Evolutionary conservation across 92 coral and sea anemone genomes (phyloP), one percentile per base, ranked within the genome.

Genomic region (Actinernus sp.): DNA sequence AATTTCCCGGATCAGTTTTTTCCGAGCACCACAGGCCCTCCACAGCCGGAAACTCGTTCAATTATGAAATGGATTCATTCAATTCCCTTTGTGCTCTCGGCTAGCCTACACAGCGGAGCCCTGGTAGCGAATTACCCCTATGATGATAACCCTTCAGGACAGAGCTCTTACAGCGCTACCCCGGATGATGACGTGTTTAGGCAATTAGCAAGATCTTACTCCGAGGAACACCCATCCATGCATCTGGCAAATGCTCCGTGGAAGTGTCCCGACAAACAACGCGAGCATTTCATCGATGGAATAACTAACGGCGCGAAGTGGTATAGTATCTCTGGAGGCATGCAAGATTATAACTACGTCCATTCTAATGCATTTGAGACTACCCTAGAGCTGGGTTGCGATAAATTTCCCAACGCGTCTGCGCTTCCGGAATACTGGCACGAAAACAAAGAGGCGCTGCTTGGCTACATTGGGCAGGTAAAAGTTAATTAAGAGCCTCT

Each of bases 181-280:
- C 99, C 99, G 7, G 99, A 95, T 71, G 99, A 95, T 74, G 99
- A 95, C 56, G 92, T 93, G 2, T 93, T 93, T 59, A 84, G 98
- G 23, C 96, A 93, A 39, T 62, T 93, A 14, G 98, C 98, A 12
- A 70, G 98, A 41, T 71, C 98, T 20, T 93, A 88, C 60, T 85
- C 96, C 16, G 96, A 90, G 46, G 54, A 79, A 6, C 97, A 90
- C 65, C 98, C 98, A 76, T 80, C 92, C 54, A 94, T 94, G 98
- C 98, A 94, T 44, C 78, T 94, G 47, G 97, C 98, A 2, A 94
- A 94, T 55, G 78, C 98, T 4, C 97, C 97, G 2, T 94, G 98
- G 98, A 94, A 88, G 40, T 94, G 98, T 45, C 74, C 65, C 6
- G 86, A 94, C 37, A 73, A 74, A 28, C 94, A 92, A 23, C 83